Evolutionary conservation across 2,113 vertebrate genomes (phyloP).

Genomic region (Pipra filicauda): DNA sequence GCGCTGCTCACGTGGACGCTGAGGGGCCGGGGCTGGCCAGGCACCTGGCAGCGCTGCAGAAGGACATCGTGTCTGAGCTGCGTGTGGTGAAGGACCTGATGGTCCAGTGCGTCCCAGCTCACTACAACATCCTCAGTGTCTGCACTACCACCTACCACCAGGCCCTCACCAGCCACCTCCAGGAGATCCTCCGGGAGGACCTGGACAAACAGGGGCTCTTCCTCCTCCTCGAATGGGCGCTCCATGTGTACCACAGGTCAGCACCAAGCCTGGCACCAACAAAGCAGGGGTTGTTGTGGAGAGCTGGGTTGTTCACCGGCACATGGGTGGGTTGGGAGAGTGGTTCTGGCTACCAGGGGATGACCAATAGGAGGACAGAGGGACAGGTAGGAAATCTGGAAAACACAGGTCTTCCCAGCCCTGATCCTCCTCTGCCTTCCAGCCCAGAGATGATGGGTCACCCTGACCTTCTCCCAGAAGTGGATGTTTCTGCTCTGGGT

Average conservation of each 20-base stretch:
- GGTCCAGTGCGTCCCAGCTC: constrained; percentile 88
- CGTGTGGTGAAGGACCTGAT: constrained; percentile 84
- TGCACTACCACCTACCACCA: constrained; percentile 84
- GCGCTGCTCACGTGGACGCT: not conserved
- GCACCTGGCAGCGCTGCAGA: constrained; percentile 85
- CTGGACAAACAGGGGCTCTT: constrained; percentile 91
- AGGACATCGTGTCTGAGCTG: constrained; percentile 83
- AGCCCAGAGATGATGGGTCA: constrained; percentile 93
- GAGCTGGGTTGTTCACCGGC: not conserved
- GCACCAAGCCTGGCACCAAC: not conserved
- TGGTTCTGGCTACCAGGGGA: not conserved
- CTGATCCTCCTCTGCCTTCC: not conserved
- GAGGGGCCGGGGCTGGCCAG: constrained; percentile 80
- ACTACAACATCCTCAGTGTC: constrained; percentile 82
- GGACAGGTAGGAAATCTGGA: not conserved
- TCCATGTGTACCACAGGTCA: constrained; percentile 90
- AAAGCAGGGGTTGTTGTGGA: not conserved
- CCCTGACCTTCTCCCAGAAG: constrained; percentile 82
- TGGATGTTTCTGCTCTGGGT: constrained; percentile 78
- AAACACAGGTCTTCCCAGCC: not conserved
- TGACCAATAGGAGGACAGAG: not conserved
- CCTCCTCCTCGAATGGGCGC: constrained; percentile 87
- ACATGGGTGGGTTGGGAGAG: not conserved
- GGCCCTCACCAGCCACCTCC: constrained; percentile 80
- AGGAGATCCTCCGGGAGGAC: constrained; percentile 83